Evolutionary conservation across 1,140 invertebrate species (phyloP).

Genomic region (Pachyrhynchus sulphureomaculatus): DNA sequence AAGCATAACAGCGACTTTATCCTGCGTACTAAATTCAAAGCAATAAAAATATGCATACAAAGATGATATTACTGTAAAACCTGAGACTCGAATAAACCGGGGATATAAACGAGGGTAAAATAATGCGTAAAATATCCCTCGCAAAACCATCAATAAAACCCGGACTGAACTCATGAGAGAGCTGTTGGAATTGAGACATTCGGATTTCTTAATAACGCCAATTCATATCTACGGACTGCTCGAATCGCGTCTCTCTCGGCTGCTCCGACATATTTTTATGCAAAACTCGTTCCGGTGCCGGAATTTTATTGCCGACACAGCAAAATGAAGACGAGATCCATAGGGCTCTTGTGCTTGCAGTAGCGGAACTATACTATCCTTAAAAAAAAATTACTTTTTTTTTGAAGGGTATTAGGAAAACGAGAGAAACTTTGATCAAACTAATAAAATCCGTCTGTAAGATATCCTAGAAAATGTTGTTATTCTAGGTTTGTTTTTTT

Average conservation of each 20-base stretch:
- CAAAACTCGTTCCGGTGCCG: slow-evolving; percentile 49
- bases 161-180: slow-evolving; percentile 25
- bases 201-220: slow-evolving; percentile 48
- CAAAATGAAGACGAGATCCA: slow-evolving; percentile 46
- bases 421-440: too few relatives aligned
- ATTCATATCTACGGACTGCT: slow-evolving; percentile 45
- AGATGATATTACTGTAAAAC: slow-evolving; percentile 20
- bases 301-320: slow-evolving; percentile 48
- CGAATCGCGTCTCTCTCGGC: slow-evolving; percentile 40
- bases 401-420: too few relatives aligned
- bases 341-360: slow-evolving; percentile 11
- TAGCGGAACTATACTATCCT: slow-evolving; percentile 12
- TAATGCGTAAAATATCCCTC: slow-evolving; percentile 25
- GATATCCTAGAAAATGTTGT: too few relatives aligned
- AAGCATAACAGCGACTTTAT: neutral
- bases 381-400: too few relatives aligned
- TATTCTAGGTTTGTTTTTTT: too few relatives aligned
- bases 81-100: slow-evolving; percentile 6
- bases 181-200: slow-evolving; percentile 38
- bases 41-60: slow-evolving; percentile 28
- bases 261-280: slow-evolving; percentile 49
- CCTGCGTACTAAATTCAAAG: slow-evolving; percentile 17
- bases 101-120: slow-evolving; percentile 14
- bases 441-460: too few relatives aligned
- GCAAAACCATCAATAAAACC: slow-evolving; percentile 29